Percentiles rank a stretch among this genome's conserved stretches.
phyloP scores from a whole-genome alignment of 1,140 invertebrate species.

The Samia ricini region DNA sequence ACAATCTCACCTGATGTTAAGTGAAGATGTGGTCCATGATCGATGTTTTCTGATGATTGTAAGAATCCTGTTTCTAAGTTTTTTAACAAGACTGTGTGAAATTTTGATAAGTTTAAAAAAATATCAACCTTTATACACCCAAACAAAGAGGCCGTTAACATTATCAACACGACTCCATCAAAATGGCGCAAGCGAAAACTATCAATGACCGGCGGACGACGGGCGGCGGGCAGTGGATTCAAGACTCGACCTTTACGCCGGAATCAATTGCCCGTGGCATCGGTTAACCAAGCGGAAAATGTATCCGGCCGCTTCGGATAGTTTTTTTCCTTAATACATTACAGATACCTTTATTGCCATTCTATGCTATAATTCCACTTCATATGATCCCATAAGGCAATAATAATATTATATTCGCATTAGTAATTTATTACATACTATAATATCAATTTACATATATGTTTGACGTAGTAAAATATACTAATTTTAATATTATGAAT shows the following conservation, averaged over 20 bases:
- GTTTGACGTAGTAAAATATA: too few relatives aligned
- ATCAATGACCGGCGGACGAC: slow-evolving; percentile 50
- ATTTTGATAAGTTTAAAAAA: background rate
- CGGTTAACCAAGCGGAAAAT: slow-evolving; percentile 70
- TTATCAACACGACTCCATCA: slow-evolving; percentile 61
- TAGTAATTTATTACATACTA: too few relatives aligned
- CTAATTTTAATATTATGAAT: too few relatives aligned
- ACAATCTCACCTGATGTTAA: too few relatives aligned
- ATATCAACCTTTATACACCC: background rate
- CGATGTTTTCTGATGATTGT: too few relatives aligned
- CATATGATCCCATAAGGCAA: too few relatives aligned
- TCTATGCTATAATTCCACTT: background rate
- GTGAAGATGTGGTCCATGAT: too few relatives aligned
- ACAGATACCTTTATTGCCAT: background rate
- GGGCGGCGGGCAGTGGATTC: slow-evolving; percentile 53
- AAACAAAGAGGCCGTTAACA: slow-evolving; percentile 42
- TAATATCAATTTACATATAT: too few relatives aligned
- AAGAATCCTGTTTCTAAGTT: too few relatives aligned
- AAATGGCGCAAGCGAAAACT: slow-evolving; percentile 65
- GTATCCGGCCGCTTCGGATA: slow-evolving; percentile 55
- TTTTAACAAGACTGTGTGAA: too few relatives aligned
- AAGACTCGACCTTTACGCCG: slow-evolving; percentile 55
- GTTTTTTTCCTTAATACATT: background rate
- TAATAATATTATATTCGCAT: background rate
- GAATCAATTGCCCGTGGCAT: slow-evolving; percentile 71